Evolutionary conservation across 2,113 vertebrate genomes (phyloP).

Genomic region (Nothoprocta perdicaria): DNA sequence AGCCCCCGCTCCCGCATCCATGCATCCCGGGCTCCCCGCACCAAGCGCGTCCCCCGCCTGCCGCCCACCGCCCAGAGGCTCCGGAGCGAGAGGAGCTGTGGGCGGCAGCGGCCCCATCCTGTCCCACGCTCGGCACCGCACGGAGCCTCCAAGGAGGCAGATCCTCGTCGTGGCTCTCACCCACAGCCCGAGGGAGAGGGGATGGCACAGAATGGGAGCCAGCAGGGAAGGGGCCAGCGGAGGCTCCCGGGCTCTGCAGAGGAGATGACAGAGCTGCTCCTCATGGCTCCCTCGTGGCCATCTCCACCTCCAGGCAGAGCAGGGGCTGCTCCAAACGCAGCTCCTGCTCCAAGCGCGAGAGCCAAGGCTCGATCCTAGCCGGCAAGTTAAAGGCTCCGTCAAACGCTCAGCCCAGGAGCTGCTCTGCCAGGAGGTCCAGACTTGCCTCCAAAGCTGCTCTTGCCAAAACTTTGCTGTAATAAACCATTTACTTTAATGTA

Average conservation of each 20-base stretch:
- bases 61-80: no score
- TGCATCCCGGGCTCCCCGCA: neutral
- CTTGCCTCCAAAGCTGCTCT: neutral
- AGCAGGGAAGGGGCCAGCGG: rapidly evolving
- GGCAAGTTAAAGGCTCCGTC: neutral
- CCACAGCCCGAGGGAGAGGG: rapidly evolving
- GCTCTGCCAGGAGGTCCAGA: neutral
- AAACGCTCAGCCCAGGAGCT: rapidly evolving
- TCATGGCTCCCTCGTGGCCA: neutral
- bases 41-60: no score
- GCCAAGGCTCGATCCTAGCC: neutral
- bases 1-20: neutral
- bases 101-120: no score
- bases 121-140: no score
- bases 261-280: neutral
- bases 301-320: neutral
- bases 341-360: neutral
- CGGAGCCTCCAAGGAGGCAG: neutral
- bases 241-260: neutral
- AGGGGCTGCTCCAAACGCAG: neutral
- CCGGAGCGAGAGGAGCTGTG: no score
- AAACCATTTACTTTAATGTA: neutral
- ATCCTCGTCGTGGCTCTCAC: neutral
- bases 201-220: rapidly evolving
- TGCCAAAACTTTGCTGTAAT: neutral